Evolutionary conservation across 2,888 invertebrate genomes (phyloP), one percentile per base, ranked within the genome.

Genomic region (Pyrochroa serraticornis): DNA sequence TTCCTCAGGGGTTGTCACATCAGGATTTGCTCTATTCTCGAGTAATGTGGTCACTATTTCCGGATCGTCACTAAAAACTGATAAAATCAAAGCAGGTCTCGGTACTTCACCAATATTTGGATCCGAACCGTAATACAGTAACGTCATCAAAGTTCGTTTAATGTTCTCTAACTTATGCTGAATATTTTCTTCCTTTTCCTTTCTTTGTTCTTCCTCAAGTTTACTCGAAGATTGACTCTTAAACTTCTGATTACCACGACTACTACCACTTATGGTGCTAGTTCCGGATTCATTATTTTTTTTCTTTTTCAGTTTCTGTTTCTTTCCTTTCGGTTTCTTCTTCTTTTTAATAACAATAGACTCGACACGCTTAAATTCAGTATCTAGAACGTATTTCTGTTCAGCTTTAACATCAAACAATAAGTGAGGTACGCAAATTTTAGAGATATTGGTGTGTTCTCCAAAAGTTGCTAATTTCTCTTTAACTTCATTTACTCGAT

Each of bases 71-170:
- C 71, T 71, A 62, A 75, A 80, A 1, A 78, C 43, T 3, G 75
- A 59, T 42, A 79, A 48, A 2, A 76, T 60, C n/a, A 79, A 47
- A 0, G 74, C 63, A 0, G 76, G 75, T 43, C 77, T 58, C 2
- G 79, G 79, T 1, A 74, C 71, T 47, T 71, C 68, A 0, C 74
- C 69, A 7, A 68, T 42, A 59, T 77, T 75, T 2, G 78, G 75
- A 65, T 78, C 66, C 2, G 75, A 73, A 7, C 79, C 79, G 54
- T 63, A 71, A 10, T 67, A 57, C 37, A 79, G 59, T 10, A 80
- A 62, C 7, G 64, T 58, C n/a, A 52, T 41, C 14, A 79, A 71
- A 1, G 77, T 78, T 7, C 56, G 49, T 13, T 58, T 39, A 33
- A 72, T 63, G 3, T 39, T 36, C 7, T 59, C 53, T 9, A 71